phyloP scores from a whole-genome alignment of 2,113 vertebrate genomes.

The Silurus meridionalis region DNA sequence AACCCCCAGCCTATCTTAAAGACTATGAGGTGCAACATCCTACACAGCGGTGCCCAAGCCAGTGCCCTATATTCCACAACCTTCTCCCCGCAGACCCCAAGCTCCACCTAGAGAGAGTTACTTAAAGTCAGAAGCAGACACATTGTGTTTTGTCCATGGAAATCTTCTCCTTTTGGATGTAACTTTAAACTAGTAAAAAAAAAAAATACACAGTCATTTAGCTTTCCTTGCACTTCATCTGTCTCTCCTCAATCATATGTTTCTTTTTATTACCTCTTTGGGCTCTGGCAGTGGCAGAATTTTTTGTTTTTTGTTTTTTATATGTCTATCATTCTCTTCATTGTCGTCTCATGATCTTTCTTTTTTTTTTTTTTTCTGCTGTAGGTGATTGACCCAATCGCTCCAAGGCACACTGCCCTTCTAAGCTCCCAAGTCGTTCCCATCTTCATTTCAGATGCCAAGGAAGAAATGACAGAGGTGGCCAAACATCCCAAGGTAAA shows the following conservation, averaged over 20 bases:
- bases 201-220: slow-evolving; percentile 5
- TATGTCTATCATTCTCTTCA: neutral
- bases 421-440: slow-evolving; percentile 82
- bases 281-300: neutral
- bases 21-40: too few relatives aligned
- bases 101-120: too few relatives aligned
- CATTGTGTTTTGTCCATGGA: neutral
- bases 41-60: too few relatives aligned
- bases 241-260: slow-evolving; percentile 19
- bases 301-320: neutral
- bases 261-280: neutral
- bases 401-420: slow-evolving; percentile 88
- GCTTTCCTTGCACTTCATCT: slow-evolving; percentile 30
- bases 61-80: too few relatives aligned
- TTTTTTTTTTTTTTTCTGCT: slow-evolving; percentile 18
- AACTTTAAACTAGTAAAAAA: neutral
- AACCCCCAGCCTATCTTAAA: too few relatives aligned
- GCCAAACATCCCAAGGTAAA: slow-evolving; percentile 95
- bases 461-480: slow-evolving; percentile 88
- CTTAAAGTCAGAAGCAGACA: too few relatives aligned
- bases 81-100: too few relatives aligned
- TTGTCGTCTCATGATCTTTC: neutral
- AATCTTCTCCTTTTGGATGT: slow-evolving; percentile 8
- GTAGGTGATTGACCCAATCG: slow-evolving; percentile 95
- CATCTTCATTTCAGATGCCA: slow-evolving; percentile 81